Evolutionary conservation across 2,888 invertebrate genomes (phyloP).

Genomic region (Pammene fasciana): DNA sequence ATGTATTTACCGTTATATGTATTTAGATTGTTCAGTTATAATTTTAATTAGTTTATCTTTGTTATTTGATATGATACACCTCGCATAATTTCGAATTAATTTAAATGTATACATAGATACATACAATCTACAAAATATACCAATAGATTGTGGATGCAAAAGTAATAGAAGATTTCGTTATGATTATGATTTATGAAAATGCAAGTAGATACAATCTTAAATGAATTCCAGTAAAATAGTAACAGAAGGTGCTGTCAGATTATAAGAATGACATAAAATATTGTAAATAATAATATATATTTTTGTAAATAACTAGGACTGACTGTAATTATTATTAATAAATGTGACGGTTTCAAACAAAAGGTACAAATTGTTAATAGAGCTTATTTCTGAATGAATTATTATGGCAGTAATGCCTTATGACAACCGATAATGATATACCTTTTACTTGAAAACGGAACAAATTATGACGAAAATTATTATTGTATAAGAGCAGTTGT

Average conservation of each 20-base stretch:
- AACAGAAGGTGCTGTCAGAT: constrained; percentile 30
- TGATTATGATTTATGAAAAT: not conserved
- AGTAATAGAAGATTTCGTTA: not conserved
- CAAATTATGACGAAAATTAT: not conserved
- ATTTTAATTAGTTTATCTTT: not conserved
- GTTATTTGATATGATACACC: constrained; percentile 19
- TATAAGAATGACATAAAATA: constrained; percentile 3
- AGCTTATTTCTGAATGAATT: no score
- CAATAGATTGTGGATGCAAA: no score
- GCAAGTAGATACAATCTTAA: not conserved
- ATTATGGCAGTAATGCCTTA: no score
- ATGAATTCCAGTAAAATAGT: constrained; percentile 10
- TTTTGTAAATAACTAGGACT: constrained; percentile 18
- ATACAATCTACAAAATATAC: no score
- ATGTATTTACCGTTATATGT: not conserved
- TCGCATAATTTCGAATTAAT: constrained; percentile 14
- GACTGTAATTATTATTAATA: constrained; percentile 3
- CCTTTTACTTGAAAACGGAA: no score
- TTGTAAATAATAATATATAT: constrained; percentile 23
- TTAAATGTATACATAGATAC: not conserved
- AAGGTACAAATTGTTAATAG: no score
- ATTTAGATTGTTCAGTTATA: not conserved
- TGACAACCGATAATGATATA: no score
- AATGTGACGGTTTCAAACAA: no score
- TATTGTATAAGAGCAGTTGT: not conserved